A percentile compares a stretch with the other conserved stretches of the same genome.
phyloP scores from a whole-genome alignment of 1,140 invertebrate species.

The Campoletis sonorensis region DNA sequence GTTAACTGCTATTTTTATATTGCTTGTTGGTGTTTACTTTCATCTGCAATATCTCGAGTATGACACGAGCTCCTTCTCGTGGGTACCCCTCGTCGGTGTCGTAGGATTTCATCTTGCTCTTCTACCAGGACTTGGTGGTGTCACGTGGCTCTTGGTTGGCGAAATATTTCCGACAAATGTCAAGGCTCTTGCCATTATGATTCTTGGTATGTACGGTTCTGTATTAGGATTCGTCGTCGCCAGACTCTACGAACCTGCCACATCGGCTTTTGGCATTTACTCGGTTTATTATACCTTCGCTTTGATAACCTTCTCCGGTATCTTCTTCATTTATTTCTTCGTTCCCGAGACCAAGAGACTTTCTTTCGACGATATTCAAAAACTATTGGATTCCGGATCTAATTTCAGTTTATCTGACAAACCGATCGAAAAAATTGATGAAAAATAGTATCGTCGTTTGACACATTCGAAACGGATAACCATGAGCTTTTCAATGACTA shows the following conservation, averaged over 20 bases:
- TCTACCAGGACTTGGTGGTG: conserved; percentile 55
- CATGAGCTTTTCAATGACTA: too few relatives aligned
- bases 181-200: conserved; percentile 56
- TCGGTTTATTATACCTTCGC: conserved; percentile 1
- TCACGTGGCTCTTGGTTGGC: conserved; percentile 55
- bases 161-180: conserved; percentile 63
- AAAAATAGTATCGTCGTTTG: too few relatives aligned
- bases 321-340: background rate
- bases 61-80: conserved; percentile 33
- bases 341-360: background rate
- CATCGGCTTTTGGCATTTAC: background rate
- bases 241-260: background rate
- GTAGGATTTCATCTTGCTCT: conserved; percentile 56
- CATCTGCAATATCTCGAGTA: background rate
- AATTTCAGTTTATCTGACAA: too few relatives aligned
- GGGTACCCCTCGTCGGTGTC: conserved; percentile 60
- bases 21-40: background rate
- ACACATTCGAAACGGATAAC: too few relatives aligned
- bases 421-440: too few relatives aligned
- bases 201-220: background rate
- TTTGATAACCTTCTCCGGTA: background rate
- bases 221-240: background rate
- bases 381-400: background rate
- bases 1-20: background rate
- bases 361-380: background rate